Evolutionary conservation across 2,797 vertebrate genomes (phyloP), one percentile per base, ranked within the genome.

Genomic region (Pantherophis alleghaniensis): DNA sequence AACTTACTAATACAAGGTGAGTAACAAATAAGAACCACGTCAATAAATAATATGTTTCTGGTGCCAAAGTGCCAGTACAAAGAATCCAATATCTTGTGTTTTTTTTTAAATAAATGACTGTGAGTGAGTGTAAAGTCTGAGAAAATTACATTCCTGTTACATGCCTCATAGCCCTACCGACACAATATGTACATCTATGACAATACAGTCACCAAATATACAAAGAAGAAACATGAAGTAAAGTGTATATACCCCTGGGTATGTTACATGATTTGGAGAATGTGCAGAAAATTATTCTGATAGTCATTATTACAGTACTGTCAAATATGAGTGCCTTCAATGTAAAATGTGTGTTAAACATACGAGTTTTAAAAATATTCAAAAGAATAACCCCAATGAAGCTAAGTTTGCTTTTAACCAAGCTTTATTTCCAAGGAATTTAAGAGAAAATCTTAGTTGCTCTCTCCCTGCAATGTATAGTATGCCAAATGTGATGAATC

Each of bases 181-280:
- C 98, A 99, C 98, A 98, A 97, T 99, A 99, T 99, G 98, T 99
- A 99, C 99, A 99, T 98, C 99, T 99, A 99, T 99, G 99, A 99
- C 99, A 98, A 98, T 98, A 99, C 99, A 98, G 98, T 99, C 98
- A 99, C 99, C 98, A 98, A 99, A 99, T 99, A 99, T 99, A 99
- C 98, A 99, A 99, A 99, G 98, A 98, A 97, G 97, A 98, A 98
- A 99, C 98, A 98, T 98, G 98, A 98, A 98, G 98, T 98, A 97
- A 97, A 97, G 97, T 98, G 97, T 97, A 97, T 97, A 96, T 97
- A 97, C 97, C 97, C 97, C 97, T 97, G 97, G 97, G 96, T 96
- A 97, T 97, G 94, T 96, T 96, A 96, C 97, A 97, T 97, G 97
- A 97, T 97, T 93, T 92, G 95, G 97, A 97, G 92, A 94, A 96